Percentiles rank a stretch among this genome's conserved stretches.
Conservation (phyloP, 1,140 invertebrate species). For the Trinorchestia longiramus region DNA sequence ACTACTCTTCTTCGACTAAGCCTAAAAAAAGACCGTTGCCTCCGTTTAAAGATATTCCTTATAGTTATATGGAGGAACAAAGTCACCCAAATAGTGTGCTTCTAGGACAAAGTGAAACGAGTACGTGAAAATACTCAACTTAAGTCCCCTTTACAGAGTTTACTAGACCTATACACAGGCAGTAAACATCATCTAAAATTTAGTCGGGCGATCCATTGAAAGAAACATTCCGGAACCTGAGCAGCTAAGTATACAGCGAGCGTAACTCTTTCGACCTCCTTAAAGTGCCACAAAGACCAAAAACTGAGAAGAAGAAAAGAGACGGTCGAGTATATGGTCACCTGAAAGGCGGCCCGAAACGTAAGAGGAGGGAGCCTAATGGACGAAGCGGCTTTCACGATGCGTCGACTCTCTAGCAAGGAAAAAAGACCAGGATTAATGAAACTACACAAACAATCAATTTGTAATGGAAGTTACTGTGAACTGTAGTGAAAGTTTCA, state of each 20-base stretch:
- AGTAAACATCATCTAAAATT: not conserved
- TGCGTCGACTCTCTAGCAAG: not conserved
- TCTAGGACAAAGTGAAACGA: not conserved
- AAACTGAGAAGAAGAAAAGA: not conserved
- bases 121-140: not conserved
- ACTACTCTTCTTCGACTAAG: not conserved
- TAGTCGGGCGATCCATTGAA: not conserved
- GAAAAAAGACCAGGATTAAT: not conserved
- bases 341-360: not conserved
- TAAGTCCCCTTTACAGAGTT: not conserved
- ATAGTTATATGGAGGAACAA: not conserved
- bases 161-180: not conserved
- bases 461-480: constrained; percentile 9
- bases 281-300: not conserved
- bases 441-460: not conserved
- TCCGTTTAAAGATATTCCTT: not conserved
- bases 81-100: not conserved
- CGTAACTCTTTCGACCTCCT: constrained; percentile 6
- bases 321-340: not conserved
- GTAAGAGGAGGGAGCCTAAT: constrained; percentile 6
- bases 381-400: constrained; percentile 4
- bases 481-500: not conserved
- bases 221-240: not conserved
- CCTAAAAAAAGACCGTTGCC: not conserved
- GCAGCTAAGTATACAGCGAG: not conserved